These are phyloP conservation scores for Parauchenoglanis punctatus DNA, from an alignment of 2,797 vertebrate species.

Conservation along the genomic window DNA sequence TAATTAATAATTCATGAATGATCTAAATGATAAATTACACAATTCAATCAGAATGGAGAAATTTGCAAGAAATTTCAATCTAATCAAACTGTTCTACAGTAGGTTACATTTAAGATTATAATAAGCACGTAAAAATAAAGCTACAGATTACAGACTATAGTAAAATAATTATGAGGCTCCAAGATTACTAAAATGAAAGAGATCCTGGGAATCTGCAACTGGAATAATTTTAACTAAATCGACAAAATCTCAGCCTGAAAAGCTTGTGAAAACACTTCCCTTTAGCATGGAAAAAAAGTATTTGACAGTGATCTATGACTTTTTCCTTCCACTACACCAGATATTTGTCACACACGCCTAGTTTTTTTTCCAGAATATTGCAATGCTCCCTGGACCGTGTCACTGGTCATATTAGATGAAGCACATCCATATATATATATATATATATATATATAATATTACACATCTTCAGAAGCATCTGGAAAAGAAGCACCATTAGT, in stretches of 20 bases:
- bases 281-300: neutral
- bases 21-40: neutral
- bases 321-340: constrained; percentile 25
- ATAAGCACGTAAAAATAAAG: neutral
- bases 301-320: constrained; percentile 9
- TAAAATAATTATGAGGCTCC: neutral
- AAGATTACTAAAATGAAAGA: neutral
- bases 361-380: constrained; percentile 59
- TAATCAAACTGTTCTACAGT: neutral
- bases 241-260: neutral
- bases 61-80: neutral
- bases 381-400: constrained; percentile 62
- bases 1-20: neutral
- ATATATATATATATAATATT: constrained; percentile 47
- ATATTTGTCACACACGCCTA: constrained; percentile 56
- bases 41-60: neutral
- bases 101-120: neutral
- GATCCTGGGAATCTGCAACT: neutral
- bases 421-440: constrained; percentile 59
- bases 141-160: neutral
- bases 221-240: neutral
- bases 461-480: constrained; percentile 42
- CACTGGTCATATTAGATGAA: constrained; percentile 64
- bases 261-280: neutral
- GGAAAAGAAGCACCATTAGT: constrained; percentile 64